Conservation (phyloP, 1,140 invertebrate genomes). For the Hirudo medicinalis region DNA sequence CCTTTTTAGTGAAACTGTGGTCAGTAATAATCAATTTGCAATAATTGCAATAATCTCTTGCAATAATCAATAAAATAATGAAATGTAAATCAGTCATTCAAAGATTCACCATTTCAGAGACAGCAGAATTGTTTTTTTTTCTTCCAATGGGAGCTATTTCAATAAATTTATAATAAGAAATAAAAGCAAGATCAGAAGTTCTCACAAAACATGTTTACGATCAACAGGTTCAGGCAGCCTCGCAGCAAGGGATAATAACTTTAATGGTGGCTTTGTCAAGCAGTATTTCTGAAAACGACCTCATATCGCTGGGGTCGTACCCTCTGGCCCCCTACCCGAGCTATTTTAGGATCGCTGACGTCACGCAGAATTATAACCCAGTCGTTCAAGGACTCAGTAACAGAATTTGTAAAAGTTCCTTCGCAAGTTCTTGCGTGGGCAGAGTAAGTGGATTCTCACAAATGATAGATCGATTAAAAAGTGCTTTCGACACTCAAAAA, state of each 20-base stretch:
- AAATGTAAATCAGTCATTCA: no score
- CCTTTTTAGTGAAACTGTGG: no score
- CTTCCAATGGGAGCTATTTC: no score
- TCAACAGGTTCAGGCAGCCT: neutral
- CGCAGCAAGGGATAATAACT: slow-evolving; percentile 2
- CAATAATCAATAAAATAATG: no score
- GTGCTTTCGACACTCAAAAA: no score
- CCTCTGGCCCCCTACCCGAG: neutral
- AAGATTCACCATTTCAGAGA: no score
- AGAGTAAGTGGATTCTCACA: neutral
- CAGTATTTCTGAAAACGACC: neutral
- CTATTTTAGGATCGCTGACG: neutral
- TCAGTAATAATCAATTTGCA: no score
- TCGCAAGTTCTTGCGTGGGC: neutral
- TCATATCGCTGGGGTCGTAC: neutral
- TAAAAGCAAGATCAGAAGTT: neutral
- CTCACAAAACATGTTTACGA: neutral
- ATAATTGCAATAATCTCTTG: no score
- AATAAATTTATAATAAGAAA: no score
- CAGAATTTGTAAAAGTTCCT: neutral
- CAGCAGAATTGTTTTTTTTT: no score
- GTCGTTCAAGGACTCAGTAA: neutral
- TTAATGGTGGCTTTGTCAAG: neutral
- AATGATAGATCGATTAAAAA: no score
- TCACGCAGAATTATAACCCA: neutral